Conservation (phyloP, 2,113 vertebrate species). For the Poicephalus meyeri region DNA sequence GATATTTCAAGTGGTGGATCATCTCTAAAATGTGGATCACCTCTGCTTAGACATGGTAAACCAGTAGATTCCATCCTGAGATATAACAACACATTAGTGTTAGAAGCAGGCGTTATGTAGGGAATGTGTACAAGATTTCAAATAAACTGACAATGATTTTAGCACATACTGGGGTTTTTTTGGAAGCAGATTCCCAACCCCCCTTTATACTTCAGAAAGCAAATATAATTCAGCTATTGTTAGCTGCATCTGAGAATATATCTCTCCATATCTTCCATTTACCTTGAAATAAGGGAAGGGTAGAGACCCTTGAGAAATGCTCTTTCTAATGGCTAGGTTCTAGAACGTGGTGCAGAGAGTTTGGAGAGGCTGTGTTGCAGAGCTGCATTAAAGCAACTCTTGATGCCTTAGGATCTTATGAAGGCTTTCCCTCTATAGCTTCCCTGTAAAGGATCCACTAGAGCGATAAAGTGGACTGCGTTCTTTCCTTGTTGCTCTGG, state of each 20-base stretch:
- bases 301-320: not conserved
- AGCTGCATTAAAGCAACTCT: not conserved
- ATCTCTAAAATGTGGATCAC: not conserved
- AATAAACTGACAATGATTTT: not conserved
- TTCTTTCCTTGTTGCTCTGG: accelerated
- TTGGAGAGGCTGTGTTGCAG: not conserved
- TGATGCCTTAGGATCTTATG: not conserved
- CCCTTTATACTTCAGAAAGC: not conserved
- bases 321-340: not conserved
- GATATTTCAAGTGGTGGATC: not conserved
- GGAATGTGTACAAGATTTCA: not conserved
- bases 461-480: accelerated
- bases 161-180: not conserved
- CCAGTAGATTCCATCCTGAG: not conserved
- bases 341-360: not conserved
- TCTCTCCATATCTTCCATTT: not conserved
- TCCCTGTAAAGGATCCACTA: not conserved
- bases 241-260: not conserved
- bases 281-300: not conserved
- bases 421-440: not conserved
- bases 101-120: not conserved
- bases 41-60: not conserved
- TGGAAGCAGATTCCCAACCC: not conserved
- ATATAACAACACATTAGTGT: not conserved
- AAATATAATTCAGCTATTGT: not conserved